Percentiles rank a stretch among this genome's conserved stretches.
Evolutionary conservation across 1,140 invertebrate species (phyloP).

Genomic region (Drosophila pandora): DNA sequence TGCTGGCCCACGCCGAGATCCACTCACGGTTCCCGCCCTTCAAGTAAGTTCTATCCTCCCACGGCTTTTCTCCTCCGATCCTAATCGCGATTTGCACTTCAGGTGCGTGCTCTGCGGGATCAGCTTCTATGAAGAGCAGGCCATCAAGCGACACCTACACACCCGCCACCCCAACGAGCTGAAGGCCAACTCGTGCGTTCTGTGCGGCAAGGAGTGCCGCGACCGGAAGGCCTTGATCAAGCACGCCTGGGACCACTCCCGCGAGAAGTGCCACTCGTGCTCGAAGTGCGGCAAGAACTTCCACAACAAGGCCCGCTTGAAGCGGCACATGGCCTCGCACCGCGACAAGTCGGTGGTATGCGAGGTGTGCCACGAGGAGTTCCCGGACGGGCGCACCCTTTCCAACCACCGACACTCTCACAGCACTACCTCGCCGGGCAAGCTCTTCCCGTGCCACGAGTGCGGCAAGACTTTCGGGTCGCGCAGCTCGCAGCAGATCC

Average conservation of each 20-base stretch:
- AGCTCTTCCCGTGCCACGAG: slow-evolving; percentile 92
- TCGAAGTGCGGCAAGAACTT: slow-evolving; percentile 88
- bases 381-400: slow-evolving; percentile 88
- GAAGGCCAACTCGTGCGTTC: slow-evolving; percentile 85
- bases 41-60: slow-evolving; percentile 76
- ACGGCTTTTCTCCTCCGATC: background rate
- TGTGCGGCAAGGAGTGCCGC: slow-evolving; percentile 89
- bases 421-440: slow-evolving; percentile 85
- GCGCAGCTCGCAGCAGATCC: slow-evolving; percentile 96
- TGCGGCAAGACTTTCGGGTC: slow-evolving; percentile 94
- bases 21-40: slow-evolving; percentile 87
- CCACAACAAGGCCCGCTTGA: slow-evolving; percentile 87
- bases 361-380: slow-evolving; percentile 89
- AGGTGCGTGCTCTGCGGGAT: slow-evolving; percentile 82
- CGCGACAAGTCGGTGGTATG: slow-evolving; percentile 88
- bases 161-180: slow-evolving; percentile 74
- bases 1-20: slow-evolving; percentile 90
- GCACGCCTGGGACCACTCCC: slow-evolving; percentile 87
- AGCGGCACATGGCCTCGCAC: slow-evolving; percentile 88
- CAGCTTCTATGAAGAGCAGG: slow-evolving; percentile 77
- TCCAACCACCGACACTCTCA: slow-evolving; percentile 89
- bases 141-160: slow-evolving; percentile 75
- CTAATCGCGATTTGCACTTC: background rate
- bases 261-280: slow-evolving; percentile 87
- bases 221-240: slow-evolving; percentile 88